These are phyloP conservation scores for Melieria picta DNA, from an alignment of 2,888 invertebrate species.

Conservation along the genomic window DNA sequence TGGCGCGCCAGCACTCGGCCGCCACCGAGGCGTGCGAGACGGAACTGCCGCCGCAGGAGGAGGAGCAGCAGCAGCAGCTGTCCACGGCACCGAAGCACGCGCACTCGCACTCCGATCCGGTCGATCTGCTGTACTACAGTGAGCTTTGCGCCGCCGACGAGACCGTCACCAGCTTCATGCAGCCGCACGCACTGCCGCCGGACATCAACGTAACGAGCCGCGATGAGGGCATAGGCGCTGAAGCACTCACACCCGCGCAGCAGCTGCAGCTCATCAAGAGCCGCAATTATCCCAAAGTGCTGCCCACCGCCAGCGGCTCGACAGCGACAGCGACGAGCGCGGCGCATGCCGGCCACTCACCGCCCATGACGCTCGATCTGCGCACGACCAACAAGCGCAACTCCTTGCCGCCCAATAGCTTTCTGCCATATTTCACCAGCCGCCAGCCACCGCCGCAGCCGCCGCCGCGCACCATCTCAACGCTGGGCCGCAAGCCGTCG, in stretches of 20 bases:
- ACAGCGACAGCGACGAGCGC: constrained; percentile 34
- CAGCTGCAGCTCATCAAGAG: constrained; percentile 78
- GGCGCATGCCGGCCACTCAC: constrained; percentile 40
- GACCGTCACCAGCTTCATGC: constrained; percentile 65
- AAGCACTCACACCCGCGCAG: constrained; percentile 73
- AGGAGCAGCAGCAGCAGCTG: constrained; percentile 35
- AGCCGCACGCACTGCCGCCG: constrained; percentile 35
- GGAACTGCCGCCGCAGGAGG: constrained; percentile 50
- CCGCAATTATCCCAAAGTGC: constrained; percentile 84
- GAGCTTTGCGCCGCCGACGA: constrained; percentile 46
- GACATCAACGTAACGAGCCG: constrained; percentile 80
- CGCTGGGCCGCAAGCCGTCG: constrained; percentile 69
- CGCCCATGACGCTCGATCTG: constrained; percentile 48
- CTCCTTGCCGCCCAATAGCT: constrained; percentile 71
- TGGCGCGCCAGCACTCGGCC: constrained; percentile 56
- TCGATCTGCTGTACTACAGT: constrained; percentile 68
- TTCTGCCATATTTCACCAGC: constrained; percentile 50
- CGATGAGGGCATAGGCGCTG: constrained; percentile 66
- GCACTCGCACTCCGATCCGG: constrained; percentile 77
- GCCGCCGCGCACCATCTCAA: constrained; percentile 78
- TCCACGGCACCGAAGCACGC: constrained; percentile 64
- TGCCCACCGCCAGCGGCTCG: constrained; percentile 71
- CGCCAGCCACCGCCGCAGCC: constrained; percentile 73
- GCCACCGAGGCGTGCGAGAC: constrained; percentile 53
- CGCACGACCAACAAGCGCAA: constrained; percentile 68